Conservation (phyloP, 2,888 invertebrate genomes). For the Eristalis pertinax region DNA sequence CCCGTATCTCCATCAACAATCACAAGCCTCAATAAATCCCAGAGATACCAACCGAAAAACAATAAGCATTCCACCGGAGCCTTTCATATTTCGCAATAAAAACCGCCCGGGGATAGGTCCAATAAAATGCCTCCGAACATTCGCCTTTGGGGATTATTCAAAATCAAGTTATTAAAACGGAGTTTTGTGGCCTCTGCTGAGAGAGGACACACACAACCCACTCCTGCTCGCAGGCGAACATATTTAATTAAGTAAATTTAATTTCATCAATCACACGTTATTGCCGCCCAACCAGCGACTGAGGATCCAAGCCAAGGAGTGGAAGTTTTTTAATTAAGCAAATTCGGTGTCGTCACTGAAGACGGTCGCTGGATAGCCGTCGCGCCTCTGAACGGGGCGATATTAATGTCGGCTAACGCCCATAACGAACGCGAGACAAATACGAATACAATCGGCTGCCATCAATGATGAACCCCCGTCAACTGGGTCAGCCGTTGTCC, state of each 20-base stretch:
- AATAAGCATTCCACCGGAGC: neutral
- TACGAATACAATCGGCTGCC: slow-evolving; percentile 38
- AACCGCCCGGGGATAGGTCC: slow-evolving; percentile 48
- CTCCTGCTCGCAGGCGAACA: neutral
- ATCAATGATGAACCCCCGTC: slow-evolving; percentile 1
- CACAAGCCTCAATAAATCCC: neutral
- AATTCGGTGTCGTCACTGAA: slow-evolving; percentile 34
- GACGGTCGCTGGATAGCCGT: neutral
- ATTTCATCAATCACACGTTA: slow-evolving; percentile 67
- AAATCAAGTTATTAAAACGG: slow-evolving; percentile 43
- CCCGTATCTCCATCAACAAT: neutral
- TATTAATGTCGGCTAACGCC: slow-evolving; percentile 39
- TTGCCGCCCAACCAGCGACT: slow-evolving; percentile 13
- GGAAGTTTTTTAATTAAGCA: slow-evolving; percentile 63
- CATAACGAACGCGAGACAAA: slow-evolving; percentile 19
- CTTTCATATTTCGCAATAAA: slow-evolving; percentile 14
- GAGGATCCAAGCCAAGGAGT: slow-evolving; percentile 52
- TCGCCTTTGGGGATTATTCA: neutral
- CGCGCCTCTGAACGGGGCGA: neutral
- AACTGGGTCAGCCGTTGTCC: slow-evolving; percentile 33
- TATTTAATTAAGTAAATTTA: slow-evolving; percentile 68
- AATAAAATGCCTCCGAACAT: slow-evolving; percentile 8
- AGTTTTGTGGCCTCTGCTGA: too few relatives aligned
- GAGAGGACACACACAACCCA: neutral
- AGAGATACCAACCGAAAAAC: slow-evolving; percentile 18